Conservation (phyloP, 1,140 invertebrate genomes). For the Tetragnatha versicolor region DNA sequence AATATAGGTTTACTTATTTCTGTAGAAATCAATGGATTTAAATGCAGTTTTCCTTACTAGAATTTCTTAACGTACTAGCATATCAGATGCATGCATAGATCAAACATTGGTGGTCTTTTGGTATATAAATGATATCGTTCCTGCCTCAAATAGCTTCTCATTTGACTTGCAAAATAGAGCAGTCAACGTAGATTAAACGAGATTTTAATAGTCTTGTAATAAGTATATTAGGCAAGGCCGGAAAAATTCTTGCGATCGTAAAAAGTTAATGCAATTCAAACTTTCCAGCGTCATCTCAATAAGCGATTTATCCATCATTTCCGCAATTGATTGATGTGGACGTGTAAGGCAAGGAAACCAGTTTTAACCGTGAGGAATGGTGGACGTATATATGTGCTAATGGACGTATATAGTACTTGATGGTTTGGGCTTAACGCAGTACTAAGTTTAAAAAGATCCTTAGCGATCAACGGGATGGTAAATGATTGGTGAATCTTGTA, state of each 20-base stretch:
- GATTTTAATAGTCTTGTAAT: conserved; percentile 18
- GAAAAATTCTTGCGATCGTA: background rate
- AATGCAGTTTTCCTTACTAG: too few relatives aligned
- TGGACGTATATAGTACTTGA: background rate
- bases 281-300: background rate
- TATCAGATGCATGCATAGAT: background rate
- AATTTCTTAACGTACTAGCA: background rate
- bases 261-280: conserved; percentile 31
- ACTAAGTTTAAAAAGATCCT: background rate
- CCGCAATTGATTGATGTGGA: background rate
- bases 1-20: background rate
- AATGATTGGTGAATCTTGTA: background rate
- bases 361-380: background rate
- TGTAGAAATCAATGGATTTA: background rate
- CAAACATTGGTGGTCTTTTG: background rate
- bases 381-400: background rate
- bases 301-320: background rate
- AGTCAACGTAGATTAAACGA: background rate
- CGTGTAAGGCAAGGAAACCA: background rate
- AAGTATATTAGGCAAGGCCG: background rate
- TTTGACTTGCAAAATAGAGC: conserved; percentile 7
- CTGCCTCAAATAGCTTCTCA: background rate
- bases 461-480: background rate
- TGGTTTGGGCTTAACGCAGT: background rate
- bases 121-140: background rate